Base-by-base conservation (phyloP, 2,797 vertebrate genomes). In the Acrossocheilus wenchowensis region DNA sequence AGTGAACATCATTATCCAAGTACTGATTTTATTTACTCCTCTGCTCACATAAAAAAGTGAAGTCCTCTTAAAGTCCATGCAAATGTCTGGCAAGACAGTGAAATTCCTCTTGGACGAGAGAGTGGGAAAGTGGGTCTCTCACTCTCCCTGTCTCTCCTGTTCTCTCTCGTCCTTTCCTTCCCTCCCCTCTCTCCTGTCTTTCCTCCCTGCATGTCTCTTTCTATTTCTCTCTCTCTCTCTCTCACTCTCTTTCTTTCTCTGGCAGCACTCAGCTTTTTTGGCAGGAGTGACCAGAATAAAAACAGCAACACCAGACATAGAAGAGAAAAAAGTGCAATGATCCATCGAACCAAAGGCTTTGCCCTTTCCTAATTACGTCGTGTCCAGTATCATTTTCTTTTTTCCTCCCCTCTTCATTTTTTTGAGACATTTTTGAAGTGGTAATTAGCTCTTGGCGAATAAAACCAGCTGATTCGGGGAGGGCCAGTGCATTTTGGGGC, bases 371-470 rank as follows among this genome's bases (percentile, higher is more conserved):
- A 95, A 97, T 95, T 96, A 96, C 97, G 92, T 94, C 82, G 93
- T 93, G 95, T 95, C 94, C 92, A 89, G 90, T 92, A 93, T 93
- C 92, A 91, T 94, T 92, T 92, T 93, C 90, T 91, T 91, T 89
- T 88, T 85, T 79, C 79, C 43, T 68, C 36, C 52, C 15, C 57
- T 36, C 54, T 79, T 86, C 66, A 89, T 88, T 91, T 92, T 93
- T 94, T 92, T 21, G 54, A 93, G 93, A 92, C 93, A 93, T 93
- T 87, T 91, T 93, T 94, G 89, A 95, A 94, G 95, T 94, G 95
- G 94, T 97, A 96, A 96, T 97, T 97, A 96, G 94, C 95, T 94
- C 92, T 94, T 90, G 94, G 95, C 95, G 97, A 96, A 98, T 98
- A 98, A 99, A 98, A 98, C 95, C 96, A 95, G 95, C 95, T 91